These are phyloP conservation scores for Cetoscarus ocellatus DNA, from an alignment of 2,797 vertebrate genomes.

Conservation along the genomic window DNA sequence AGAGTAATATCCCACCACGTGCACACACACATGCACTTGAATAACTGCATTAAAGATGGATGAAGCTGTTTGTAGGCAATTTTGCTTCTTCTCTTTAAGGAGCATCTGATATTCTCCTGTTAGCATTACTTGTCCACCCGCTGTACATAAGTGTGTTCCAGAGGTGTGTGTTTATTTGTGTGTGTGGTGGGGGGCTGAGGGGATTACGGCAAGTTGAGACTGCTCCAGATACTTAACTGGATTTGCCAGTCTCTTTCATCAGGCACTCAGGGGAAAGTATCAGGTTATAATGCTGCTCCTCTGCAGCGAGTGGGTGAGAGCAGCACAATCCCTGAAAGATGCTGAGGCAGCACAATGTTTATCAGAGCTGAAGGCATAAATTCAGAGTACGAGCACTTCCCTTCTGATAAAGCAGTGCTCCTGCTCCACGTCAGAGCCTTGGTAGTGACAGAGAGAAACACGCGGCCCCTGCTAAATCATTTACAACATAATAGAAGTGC, in stretches of 20 bases:
- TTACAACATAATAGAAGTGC: slow-evolving; percentile 65
- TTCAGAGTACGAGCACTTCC: slow-evolving; percentile 70
- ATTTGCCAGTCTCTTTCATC: slow-evolving; percentile 79
- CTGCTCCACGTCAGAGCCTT: slow-evolving; percentile 52
- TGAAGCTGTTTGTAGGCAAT: slow-evolving; percentile 35
- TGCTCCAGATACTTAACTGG: slow-evolving; percentile 80
- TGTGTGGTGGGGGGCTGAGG: not conserved
- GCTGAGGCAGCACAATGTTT: slow-evolving; percentile 85
- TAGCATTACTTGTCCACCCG: slow-evolving; percentile 48
- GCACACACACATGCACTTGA: slow-evolving; percentile 5
- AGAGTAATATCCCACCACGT: slow-evolving; percentile 17
- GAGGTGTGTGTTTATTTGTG: slow-evolving; percentile 10
- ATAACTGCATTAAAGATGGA: slow-evolving; percentile 23
- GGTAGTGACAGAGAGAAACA: slow-evolving; percentile 45
- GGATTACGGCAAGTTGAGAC: slow-evolving; percentile 78
- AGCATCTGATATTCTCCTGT: slow-evolving; percentile 26
- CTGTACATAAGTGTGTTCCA: slow-evolving; percentile 44
- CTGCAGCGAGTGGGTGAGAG: slow-evolving; percentile 70
- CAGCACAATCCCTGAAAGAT: slow-evolving; percentile 72
- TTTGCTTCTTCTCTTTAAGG: slow-evolving; percentile 20
- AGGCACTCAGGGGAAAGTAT: slow-evolving; percentile 67
- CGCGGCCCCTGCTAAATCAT: slow-evolving; percentile 67
- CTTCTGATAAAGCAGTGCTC: slow-evolving; percentile 75
- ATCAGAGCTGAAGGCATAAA: slow-evolving; percentile 82
- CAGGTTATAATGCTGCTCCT: slow-evolving; percentile 75